These are phyloP conservation scores for Bradypodion ventrale DNA, from an alignment of 2,797 vertebrate species.

Conservation along the genomic window DNA sequence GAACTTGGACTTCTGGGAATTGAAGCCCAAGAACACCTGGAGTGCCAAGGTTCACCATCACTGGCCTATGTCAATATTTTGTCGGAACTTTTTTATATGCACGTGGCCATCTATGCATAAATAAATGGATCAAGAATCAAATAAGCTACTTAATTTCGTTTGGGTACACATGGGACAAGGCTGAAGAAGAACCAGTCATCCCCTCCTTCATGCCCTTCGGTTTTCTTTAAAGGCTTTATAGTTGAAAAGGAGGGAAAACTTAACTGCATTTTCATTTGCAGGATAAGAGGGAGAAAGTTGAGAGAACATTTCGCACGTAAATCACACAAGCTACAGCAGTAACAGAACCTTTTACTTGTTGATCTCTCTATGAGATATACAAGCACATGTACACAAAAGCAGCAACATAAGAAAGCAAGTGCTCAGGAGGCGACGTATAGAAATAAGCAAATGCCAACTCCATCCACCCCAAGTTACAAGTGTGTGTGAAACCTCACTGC, in stretches of 20 bases:
- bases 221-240: neutral
- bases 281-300: neutral
- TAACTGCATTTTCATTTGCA: too few relatives aligned
- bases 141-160: too few relatives aligned
- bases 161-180: neutral
- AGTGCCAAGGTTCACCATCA: too few relatives aligned
- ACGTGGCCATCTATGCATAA: too few relatives aligned
- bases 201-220: neutral
- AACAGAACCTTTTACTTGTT: neutral
- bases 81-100: too few relatives aligned
- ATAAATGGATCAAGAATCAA: too few relatives aligned
- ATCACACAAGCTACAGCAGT: accelerated
- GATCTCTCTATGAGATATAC: accelerated
- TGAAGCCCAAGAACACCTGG: too few relatives aligned
- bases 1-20: too few relatives aligned
- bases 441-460: neutral
- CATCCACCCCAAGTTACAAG: neutral
- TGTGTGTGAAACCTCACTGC: slow-evolving; percentile 3
- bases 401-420: neutral
- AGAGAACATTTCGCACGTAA: neutral
- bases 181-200: too few relatives aligned
- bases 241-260: too few relatives aligned
- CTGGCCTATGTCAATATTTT: too few relatives aligned
- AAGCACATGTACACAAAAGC: neutral
- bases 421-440: neutral